These are phyloP conservation scores for Disparrhopalites patrizii DNA, from an alignment of 2,888 invertebrate species.

Conservation along the genomic window DNA sequence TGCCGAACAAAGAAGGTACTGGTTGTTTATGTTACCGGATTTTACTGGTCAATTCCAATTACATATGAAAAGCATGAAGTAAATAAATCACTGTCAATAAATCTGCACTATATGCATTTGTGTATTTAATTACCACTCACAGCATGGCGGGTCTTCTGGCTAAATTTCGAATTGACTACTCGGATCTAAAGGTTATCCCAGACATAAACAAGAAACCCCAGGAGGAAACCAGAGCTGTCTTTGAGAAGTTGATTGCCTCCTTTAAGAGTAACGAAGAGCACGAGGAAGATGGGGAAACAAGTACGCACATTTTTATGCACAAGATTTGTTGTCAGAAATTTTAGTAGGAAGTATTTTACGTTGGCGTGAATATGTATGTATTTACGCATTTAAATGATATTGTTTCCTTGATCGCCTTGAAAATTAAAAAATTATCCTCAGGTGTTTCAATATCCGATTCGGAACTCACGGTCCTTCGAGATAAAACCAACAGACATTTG, in stretches of 20 bases:
- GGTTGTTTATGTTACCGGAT: conserved; percentile 5
- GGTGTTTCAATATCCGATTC: conserved; percentile 66
- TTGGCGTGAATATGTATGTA: neutral
- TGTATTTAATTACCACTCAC: conserved; percentile 50
- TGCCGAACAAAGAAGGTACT: conserved; percentile 78
- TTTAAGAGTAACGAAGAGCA: conserved; percentile 10
- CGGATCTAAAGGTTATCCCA: conserved; percentile 84
- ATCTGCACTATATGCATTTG: too few relatives aligned
- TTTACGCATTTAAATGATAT: neutral
- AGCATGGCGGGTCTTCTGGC: conserved; percentile 90
- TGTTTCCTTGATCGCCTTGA: too few relatives aligned
- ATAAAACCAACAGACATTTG: conserved; percentile 84
- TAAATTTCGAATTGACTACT: conserved; percentile 92
- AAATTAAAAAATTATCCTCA: conserved; percentile 3
- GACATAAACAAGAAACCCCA: conserved; percentile 81
- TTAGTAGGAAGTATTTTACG: neutral
- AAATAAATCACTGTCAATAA: too few relatives aligned
- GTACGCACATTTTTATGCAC: neutral
- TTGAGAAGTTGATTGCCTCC: conserved; percentile 57
- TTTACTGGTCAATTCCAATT: too few relatives aligned
- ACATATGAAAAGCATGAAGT: too few relatives aligned
- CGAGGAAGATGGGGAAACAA: conserved; percentile 4
- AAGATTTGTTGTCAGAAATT: neutral
- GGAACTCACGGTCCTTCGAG: conserved; percentile 74
- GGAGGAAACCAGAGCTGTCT: conserved; percentile 67